Conservation (phyloP, 2,113 vertebrate species). For the Nycticorax nycticorax region DNA sequence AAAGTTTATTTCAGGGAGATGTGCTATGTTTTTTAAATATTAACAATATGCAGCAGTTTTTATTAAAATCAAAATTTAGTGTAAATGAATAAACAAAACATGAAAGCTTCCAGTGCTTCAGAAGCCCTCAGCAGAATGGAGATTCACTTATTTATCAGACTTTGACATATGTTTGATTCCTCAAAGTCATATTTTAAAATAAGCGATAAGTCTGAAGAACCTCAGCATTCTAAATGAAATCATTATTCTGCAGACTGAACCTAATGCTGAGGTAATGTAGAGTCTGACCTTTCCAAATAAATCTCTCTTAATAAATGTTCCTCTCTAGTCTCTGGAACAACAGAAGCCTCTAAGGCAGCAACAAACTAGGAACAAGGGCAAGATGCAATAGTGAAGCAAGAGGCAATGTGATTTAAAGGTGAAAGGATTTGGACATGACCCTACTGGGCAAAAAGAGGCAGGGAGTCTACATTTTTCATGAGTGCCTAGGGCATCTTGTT, state of each 20-base stretch:
- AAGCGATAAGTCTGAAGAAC: neutral
- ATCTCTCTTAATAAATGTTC: conserved; percentile 43
- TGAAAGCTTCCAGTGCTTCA: neutral
- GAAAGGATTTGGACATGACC: conserved; percentile 26
- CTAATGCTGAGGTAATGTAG: conserved; percentile 54
- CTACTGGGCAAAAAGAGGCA: conserved; percentile 1
- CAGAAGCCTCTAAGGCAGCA: conserved; percentile 34
- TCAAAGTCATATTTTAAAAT: conserved; percentile 38
- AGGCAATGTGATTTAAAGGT: conserved; percentile 35
- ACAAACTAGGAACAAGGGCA: conserved; percentile 1
- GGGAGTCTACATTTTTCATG: conserved; percentile 30
- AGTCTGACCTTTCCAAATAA: conserved; percentile 62
- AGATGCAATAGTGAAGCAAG: conserved; percentile 13
- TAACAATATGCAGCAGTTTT: neutral
- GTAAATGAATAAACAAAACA: neutral
- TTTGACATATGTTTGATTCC: neutral
- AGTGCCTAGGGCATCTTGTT: conserved; percentile 1
- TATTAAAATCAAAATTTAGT: neutral
- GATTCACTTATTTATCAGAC: neutral
- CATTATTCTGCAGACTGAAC: conserved; percentile 57
- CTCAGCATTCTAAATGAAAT: conserved; percentile 39
- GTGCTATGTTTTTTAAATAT: neutral
- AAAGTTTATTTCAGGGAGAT: neutral
- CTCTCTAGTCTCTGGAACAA: conserved; percentile 9
- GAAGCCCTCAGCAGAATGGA: neutral